Conservation (phyloP, 2,113 vertebrate genomes). For the Silurus asotus region DNA sequence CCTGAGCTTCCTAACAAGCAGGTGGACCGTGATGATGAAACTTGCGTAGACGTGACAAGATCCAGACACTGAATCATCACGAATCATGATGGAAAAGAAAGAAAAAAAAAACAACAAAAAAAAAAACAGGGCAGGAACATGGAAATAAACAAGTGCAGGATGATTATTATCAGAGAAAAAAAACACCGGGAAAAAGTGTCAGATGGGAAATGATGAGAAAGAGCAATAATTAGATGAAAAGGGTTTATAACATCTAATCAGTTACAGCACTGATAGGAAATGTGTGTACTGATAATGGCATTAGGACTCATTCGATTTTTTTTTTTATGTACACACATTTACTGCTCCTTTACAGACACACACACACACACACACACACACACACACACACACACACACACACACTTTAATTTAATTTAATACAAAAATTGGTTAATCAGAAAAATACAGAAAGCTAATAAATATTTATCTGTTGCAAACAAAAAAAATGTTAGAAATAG, state of each 20-base stretch:
- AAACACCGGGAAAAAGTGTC: neutral
- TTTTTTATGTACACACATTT: neutral
- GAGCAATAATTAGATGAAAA: too few species aligned
- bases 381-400: neutral
- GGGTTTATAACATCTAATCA: too few species aligned
- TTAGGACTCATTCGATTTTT: too few species aligned
- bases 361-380: neutral
- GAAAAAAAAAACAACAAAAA: neutral
- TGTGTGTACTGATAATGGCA: too few species aligned
- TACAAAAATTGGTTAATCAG: too few species aligned
- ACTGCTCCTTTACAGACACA: neutral
- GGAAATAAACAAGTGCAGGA: neutral
- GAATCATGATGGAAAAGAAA: neutral
- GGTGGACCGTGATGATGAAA: neutral
- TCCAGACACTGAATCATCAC: constrained; percentile 3
- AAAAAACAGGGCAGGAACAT: neutral
- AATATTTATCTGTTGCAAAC: neutral
- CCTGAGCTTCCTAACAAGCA: neutral
- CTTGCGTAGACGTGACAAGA: neutral
- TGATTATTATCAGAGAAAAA: neutral
- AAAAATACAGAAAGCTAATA: neutral
- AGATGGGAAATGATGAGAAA: neutral
- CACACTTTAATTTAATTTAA: too few species aligned
- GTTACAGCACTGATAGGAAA: too few species aligned
- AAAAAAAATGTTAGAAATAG: neutral